Evolutionary conservation across 2,113 vertebrate species (phyloP), one percentile per base, ranked within the genome.

Genomic region (Chunga burmeisteri): DNA sequence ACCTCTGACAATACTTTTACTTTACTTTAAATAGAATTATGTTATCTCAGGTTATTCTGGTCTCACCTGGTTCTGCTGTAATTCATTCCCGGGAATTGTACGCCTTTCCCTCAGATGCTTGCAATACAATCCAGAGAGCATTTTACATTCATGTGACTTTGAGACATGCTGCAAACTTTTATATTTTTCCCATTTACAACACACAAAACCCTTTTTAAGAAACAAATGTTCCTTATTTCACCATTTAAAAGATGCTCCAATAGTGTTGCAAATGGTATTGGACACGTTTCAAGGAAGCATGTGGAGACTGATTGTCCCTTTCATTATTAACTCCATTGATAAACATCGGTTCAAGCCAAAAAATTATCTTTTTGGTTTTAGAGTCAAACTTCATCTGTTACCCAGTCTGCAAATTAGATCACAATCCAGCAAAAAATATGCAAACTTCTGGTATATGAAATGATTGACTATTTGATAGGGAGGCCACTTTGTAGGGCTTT

Each of bases 371-470:
- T 46, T 23, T 1, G 1, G 58, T 86, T 94, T 93, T 59, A 71
- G 61, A 96, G 86, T 68, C 49, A 90, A 95, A 91, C 26, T 62
- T 95, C 66, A 77, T 86, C 91, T 95, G 93, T 70, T 91, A 74
- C 5, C n/a, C 63, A 72, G 73, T n/a, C 63, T 80, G 29, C 42
- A 75, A 88, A 83, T 5, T 38, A 62, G 50, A 74, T 26, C 11
- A 66, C n/a, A 80, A 88, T 16, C 29, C 84, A 91, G 67, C 18
- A n/a, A 53, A 80, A 95, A 62, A 9, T 6, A 81, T 1, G 62
- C 62, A 67, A 62, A 67, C 71, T 90, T 70, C 53, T 80, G 56
- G 11, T 77, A 73, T 10, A 25, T 34, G 4, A 73, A 93, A 82
- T 2, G 3, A 85, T 0, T 77, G 62, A 34, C 23, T 49, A 2